Base-by-base conservation (phyloP, 2,888 invertebrate species). In the Buathra laborator region DNA sequence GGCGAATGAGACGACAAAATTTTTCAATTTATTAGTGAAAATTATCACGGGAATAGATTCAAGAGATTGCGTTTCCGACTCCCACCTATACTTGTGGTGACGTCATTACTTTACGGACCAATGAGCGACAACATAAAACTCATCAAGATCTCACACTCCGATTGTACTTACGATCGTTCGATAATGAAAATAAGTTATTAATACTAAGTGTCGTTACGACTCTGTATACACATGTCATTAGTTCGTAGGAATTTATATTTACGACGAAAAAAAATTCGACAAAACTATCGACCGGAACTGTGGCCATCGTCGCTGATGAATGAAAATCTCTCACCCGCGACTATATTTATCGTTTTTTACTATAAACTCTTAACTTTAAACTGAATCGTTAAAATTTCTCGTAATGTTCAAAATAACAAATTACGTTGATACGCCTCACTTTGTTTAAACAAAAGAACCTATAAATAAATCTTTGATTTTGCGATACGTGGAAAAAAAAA, bases 61-160 rank as follows among this genome's bases (percentile, higher is more conserved):
- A 53, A 80, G 51, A 62, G 32, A 48, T 48, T 6, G 32, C 16
- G 29, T n/a, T 2, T 4, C 56, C 16, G 24, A 12, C 46, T 14
- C 46, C n/a, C 9, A 48, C 59, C 37, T 67, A 19, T 16, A 53
- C 24, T 74, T 77, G 74, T 37, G 70, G 68, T 85, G 81, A 81
- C 83, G 81, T 86, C 83, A 86, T 71, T 72, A 32, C 62, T 19
- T 14, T 44, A 67, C 44, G 77, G 59, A 64, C 51, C 70, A 78
- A 79, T 68, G 76, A 76, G 37, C 32, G 24, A 32, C 14, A 71
- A 56, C 46, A 37, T 44, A 29, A 82, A 86, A 76, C 56, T 82
- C 56, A 70, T 82, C 44, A 82, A 74, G 67, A 66, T 83, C 56
- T 43, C 37, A 72, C n/a, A 19, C 53, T 53, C 9, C 53, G 53